A percentile compares a stretch with the other conserved stretches of the same genome.
Conservation (phyloP, 2,888 invertebrate genomes). For the Gordius sp. region DNA sequence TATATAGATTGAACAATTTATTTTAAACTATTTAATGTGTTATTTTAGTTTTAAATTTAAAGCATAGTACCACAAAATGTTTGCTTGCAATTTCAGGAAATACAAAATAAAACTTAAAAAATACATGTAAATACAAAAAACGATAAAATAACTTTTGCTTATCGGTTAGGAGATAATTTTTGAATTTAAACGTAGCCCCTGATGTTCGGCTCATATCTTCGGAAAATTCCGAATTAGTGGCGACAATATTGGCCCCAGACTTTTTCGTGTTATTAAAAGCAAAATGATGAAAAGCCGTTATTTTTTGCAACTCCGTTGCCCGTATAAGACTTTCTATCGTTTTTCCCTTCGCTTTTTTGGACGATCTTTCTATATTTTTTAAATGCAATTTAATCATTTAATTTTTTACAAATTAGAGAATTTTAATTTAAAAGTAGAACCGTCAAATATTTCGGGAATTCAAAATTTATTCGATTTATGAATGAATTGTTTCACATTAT, state of each 20-base stretch:
- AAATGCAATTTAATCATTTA: too few species aligned
- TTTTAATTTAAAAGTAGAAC: too few species aligned
- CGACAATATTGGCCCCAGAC: neutral
- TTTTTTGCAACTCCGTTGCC: slow-evolving; percentile 1
- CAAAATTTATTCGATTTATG: too few species aligned
- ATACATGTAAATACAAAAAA: too few species aligned
- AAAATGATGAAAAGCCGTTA: slow-evolving; percentile 12
- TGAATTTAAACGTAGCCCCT: neutral
- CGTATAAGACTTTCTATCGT: slow-evolving; percentile 1
- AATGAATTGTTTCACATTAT: too few species aligned
- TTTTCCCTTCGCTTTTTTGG: slow-evolving; percentile 5
- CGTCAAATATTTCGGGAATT: too few species aligned
- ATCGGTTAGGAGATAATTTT: neutral
- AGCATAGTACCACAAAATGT: too few species aligned
- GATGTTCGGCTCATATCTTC: neutral
- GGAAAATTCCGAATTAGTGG: neutral
- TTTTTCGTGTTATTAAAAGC: slow-evolving; percentile 5
- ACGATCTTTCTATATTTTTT: neutral
- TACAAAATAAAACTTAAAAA: too few species aligned
- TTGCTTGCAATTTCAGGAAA: too few species aligned
- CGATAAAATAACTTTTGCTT: slow-evolving; percentile 4
- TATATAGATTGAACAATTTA: too few species aligned
- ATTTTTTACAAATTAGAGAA: neutral
- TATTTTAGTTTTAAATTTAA: too few species aligned
- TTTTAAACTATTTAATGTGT: too few species aligned